Evolutionary conservation across 2,888 invertebrate genomes (phyloP).

Genomic region (Drosophila paranaensis): DNA sequence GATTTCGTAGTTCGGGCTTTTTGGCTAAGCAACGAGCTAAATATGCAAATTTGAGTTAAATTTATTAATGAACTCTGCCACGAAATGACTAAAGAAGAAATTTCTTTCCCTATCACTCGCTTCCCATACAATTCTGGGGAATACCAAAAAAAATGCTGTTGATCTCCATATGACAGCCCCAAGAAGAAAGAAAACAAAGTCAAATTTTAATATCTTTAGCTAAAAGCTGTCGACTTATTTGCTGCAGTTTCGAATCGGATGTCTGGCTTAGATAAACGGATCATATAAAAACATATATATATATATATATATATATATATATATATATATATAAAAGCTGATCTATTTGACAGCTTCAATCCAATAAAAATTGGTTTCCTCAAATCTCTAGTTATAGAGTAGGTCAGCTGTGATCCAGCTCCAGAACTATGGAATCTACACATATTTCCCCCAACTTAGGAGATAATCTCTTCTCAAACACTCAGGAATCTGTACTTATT

Average conservation of each 20-base stretch:
- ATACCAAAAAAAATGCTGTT: constrained; percentile 45
- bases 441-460: background rate
- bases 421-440: background rate
- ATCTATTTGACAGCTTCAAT: too few relatives aligned
- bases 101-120: constrained; percentile 50
- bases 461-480: too few relatives aligned
- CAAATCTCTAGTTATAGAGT: background rate
- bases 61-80: constrained; percentile 56
- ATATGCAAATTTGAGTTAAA: constrained; percentile 68
- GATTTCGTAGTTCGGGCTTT: constrained; percentile 61
- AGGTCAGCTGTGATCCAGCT: background rate
- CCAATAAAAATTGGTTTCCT: background rate
- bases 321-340: background rate
- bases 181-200: background rate
- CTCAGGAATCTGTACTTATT: too few relatives aligned
- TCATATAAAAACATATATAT: background rate
- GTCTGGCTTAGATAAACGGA: background rate
- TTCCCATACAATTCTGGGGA: constrained; percentile 53
- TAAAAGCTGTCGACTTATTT: constrained; percentile 1
- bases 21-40: constrained; percentile 52
- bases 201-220: background rate
- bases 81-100: constrained; percentile 56
- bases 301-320: background rate
- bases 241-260: background rate
- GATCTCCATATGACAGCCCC: constrained; percentile 1